These are phyloP conservation scores for Lepidurus apus DNA, from an alignment of 1,140 invertebrate genomes.

Conservation along the genomic window DNA sequence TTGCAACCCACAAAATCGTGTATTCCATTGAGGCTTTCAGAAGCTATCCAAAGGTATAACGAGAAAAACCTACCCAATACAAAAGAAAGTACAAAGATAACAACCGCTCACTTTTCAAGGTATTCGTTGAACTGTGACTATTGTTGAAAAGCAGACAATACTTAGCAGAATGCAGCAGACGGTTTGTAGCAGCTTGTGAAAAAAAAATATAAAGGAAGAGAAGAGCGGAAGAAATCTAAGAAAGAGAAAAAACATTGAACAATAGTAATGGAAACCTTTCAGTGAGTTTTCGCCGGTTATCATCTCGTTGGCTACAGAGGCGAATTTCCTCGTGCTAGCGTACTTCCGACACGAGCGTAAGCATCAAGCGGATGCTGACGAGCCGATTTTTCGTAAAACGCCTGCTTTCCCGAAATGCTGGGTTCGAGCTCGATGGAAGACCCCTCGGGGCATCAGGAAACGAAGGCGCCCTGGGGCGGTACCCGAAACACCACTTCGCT, in stretches of 20 bases:
- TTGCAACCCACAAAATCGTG: not conserved
- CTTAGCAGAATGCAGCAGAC: not conserved
- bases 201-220: not conserved
- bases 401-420: slow-evolving; percentile 3
- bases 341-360: not conserved
- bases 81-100: too few relatives aligned
- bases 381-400: not conserved
- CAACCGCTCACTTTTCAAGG: too few relatives aligned
- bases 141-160: too few relatives aligned
- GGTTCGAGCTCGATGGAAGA: not conserved
- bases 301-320: not conserved
- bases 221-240: not conserved
- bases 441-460: not conserved
- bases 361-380: slow-evolving; percentile 5
- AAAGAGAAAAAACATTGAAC: too few relatives aligned
- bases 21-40: too few relatives aligned
- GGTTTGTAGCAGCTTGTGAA: too few relatives aligned
- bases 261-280: not conserved
- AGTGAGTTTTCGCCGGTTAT: not conserved
- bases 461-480: slow-evolving; percentile 1
- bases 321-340: not conserved
- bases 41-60: too few relatives aligned
- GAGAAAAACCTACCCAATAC: too few relatives aligned
- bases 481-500: slow-evolving; percentile 15
- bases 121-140: too few relatives aligned